A percentile compares a stretch with the other conserved stretches of the same genome.
Evolutionary conservation across 2,888 invertebrate species (phyloP).

Genomic region (Callinectes sapidus): DNA sequence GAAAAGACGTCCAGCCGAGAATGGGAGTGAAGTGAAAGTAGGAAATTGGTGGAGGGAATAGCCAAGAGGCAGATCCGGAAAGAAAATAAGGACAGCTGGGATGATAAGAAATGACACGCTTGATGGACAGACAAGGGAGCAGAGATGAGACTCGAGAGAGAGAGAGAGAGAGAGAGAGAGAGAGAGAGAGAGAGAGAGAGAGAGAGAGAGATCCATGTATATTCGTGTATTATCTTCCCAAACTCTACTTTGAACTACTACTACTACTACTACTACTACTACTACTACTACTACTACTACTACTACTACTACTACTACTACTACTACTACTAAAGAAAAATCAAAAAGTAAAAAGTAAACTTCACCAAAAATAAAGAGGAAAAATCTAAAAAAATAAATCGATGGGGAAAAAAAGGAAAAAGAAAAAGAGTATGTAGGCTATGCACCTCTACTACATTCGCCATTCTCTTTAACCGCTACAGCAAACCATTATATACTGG

Average conservation of each 20-base stretch:
- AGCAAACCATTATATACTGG: not conserved
- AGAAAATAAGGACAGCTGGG: not conserved
- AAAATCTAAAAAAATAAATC: no score
- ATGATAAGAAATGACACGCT: slow-evolving; percentile 5
- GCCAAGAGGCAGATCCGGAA: not conserved
- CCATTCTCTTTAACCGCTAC: not conserved
- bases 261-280: no score
- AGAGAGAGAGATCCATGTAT: not conserved
- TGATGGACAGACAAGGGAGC: not conserved
- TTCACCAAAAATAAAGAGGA: no score
- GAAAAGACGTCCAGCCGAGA: not conserved
- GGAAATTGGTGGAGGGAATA: not conserved
- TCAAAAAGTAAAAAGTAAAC: no score
- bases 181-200: not conserved
- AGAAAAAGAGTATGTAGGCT: no score
- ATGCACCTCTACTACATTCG: not conserved
- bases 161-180: not conserved
- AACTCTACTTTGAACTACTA: no score
- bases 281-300: no score
- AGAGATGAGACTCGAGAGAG: not conserved
- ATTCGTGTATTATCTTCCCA: not conserved
- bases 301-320: no score
- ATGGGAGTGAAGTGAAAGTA: not conserved
- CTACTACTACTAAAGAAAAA: no score
- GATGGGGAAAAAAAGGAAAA: no score